phyloP scores from a whole-genome alignment of 2,797 vertebrate species.

The Picus viridis region DNA sequence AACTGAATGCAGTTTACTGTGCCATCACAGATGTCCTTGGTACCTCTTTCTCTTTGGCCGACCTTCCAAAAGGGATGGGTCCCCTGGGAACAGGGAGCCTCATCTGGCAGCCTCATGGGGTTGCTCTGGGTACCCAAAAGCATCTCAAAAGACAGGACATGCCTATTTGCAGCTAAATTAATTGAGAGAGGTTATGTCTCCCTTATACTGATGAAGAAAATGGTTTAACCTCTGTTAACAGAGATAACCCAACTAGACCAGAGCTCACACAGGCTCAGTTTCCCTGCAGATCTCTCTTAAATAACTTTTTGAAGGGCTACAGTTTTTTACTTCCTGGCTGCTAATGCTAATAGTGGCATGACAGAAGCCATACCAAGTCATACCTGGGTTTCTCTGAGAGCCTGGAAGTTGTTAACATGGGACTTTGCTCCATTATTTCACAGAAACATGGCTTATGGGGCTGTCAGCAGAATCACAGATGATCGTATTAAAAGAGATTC shows the following conservation, averaged over 20 bases:
- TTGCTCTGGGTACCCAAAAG: background rate
- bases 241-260: background rate
- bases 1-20: background rate
- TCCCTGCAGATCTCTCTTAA: background rate
- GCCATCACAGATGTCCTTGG: background rate
- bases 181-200: background rate
- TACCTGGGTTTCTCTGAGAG: background rate
- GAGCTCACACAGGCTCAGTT: background rate
- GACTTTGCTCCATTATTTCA: background rate
- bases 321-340: background rate
- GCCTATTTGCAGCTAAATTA: background rate
- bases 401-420: background rate
- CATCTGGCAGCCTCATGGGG: background rate
- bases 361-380: background rate
- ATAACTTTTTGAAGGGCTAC: background rate
- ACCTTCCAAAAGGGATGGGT: background rate
- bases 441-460: background rate
- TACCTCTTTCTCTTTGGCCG: rapidly evolving
- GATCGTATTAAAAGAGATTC: background rate
- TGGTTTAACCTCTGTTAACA: background rate
- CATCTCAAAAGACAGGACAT: background rate
- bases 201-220: background rate
- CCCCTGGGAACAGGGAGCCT: background rate
- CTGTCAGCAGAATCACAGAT: background rate
- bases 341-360: background rate